Evolutionary conservation across 2,797 vertebrate species (phyloP).

Genomic region (Phataginus tetradactyla): DNA sequence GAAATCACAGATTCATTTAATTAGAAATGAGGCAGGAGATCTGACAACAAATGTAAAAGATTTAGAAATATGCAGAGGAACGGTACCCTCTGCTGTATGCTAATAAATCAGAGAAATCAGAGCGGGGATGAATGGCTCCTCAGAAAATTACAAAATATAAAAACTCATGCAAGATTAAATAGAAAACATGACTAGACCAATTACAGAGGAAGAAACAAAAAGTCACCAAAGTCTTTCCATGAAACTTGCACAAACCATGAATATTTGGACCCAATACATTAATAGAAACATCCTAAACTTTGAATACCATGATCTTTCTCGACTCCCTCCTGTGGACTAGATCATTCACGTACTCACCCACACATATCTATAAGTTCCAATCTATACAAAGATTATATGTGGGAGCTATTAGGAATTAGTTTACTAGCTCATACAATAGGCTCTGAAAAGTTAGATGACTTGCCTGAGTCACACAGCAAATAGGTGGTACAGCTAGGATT

Average conservation of each 20-base stretch:
- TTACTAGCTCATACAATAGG: not conserved
- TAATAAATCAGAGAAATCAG: slow-evolving; percentile 52
- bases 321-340: not conserved
- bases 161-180: slow-evolving; percentile 14
- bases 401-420: not conserved
- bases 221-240: not conserved
- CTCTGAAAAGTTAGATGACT: not conserved
- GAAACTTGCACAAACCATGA: not conserved
- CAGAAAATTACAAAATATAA: slow-evolving; percentile 46
- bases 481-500: not conserved
- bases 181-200: slow-evolving; percentile 33
- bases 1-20: slow-evolving; percentile 41
- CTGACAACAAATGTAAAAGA: slow-evolving; percentile 16
- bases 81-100: not conserved
- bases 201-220: slow-evolving; percentile 47
- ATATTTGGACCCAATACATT: not conserved
- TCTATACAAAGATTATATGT: not conserved
- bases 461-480: not conserved
- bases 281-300: not conserved
- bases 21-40: slow-evolving; percentile 1
- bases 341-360: not conserved
- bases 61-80: slow-evolving; percentile 47
- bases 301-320: not conserved
- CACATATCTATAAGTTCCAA: not conserved
- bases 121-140: not conserved